Conservation (phyloP, 2,888 invertebrate genomes). For the Dynastes grantii region DNA sequence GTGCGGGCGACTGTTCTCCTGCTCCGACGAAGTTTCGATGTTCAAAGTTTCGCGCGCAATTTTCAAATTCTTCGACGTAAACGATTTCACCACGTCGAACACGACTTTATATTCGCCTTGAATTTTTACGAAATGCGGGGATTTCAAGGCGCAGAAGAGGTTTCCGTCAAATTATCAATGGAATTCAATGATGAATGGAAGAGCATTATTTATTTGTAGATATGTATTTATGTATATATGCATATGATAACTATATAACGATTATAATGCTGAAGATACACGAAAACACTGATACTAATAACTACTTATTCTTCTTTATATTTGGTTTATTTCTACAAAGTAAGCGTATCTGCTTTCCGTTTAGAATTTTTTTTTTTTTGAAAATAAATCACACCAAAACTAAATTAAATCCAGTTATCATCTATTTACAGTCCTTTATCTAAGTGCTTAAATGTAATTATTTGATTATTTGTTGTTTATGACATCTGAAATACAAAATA, state of each 20-base stretch:
- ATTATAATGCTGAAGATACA: background rate
- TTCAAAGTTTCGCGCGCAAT: conserved; percentile 67
- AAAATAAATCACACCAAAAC: conserved; percentile 46
- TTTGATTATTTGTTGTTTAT: conserved; percentile 39
- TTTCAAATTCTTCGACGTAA: conserved; percentile 64
- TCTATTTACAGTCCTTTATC: conserved; percentile 39
- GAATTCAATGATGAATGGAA: no score
- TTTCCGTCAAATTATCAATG: no score
- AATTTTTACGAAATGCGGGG: conserved; percentile 1
- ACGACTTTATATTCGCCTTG: conserved; percentile 59
- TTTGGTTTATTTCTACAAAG: conserved; percentile 35
- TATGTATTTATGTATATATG: no score
- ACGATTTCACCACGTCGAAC: conserved; percentile 67
- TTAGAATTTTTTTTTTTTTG: conserved; percentile 34
- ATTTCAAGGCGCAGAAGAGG: no score
- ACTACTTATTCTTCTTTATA: conserved; percentile 14
- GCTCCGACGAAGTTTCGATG: conserved; percentile 61
- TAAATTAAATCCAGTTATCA: conserved; percentile 29
- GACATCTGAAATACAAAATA: conserved; percentile 24
- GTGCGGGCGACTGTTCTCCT: conserved; percentile 58
- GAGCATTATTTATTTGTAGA: no score
- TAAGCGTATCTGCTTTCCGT: conserved; percentile 53
- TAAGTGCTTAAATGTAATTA: background rate
- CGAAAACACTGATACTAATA: conserved; percentile 29
- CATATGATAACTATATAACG: no score